Evolutionary conservation across 1,140 invertebrate species (phyloP).

Genomic region (Caenorhabditis tropicalis): DNA sequence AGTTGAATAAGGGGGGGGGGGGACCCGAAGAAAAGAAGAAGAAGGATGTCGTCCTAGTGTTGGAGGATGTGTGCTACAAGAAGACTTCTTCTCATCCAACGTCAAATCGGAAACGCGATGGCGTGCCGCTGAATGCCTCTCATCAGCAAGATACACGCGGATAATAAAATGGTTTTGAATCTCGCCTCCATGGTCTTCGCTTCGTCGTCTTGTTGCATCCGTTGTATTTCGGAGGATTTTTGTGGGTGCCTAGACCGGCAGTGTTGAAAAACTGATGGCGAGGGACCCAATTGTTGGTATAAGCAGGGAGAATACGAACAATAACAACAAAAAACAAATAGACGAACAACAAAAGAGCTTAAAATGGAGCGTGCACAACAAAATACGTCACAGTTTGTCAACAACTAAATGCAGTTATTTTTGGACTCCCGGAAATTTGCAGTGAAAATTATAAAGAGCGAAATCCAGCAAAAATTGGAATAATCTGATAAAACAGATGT

Average conservation of each 20-base stretch:
- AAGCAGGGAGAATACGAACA: not conserved
- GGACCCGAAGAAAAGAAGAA: not conserved
- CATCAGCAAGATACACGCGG: conserved; percentile 41
- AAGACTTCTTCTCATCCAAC: conserved; percentile 31
- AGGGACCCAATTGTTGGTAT: not conserved
- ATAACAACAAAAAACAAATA: not conserved
- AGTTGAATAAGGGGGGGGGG: conserved; percentile 24
- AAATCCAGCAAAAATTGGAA: not conserved
- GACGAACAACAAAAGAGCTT: not conserved
- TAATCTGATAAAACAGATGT: too few relatives aligned
- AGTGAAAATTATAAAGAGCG: too few relatives aligned
- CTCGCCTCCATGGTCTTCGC: not conserved
- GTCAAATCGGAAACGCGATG: conserved; percentile 45
- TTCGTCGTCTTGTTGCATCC: conserved; percentile 19
- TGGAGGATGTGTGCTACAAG: conserved; percentile 35
- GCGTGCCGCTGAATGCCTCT: conserved; percentile 45
- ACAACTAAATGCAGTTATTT: not conserved
- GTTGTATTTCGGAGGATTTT: conserved; percentile 11
- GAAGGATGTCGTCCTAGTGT: conserved; percentile 33
- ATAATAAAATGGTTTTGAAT: conserved; percentile 41
- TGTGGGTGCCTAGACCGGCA: not conserved
- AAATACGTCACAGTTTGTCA: not conserved
- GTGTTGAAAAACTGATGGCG: not conserved
- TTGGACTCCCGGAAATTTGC: too few relatives aligned
- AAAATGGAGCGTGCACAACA: not conserved